A percentile compares a stretch with the other conserved stretches of the same genome.
Conservation (phyloP, 2,888 invertebrate species). For the Exocentrus adspersus region DNA sequence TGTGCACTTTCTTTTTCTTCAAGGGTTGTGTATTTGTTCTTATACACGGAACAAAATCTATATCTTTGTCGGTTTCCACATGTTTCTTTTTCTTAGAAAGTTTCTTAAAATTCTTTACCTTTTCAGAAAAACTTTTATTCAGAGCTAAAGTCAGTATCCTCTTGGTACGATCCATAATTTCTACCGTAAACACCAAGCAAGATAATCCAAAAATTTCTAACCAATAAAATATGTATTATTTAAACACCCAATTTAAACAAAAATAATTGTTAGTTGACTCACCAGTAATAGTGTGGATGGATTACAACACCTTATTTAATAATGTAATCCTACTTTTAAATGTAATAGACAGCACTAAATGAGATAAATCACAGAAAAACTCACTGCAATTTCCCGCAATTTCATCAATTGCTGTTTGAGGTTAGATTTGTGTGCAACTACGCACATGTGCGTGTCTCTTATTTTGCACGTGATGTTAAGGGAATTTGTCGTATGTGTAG, state of each 20-base stretch:
- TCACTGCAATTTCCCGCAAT: no score
- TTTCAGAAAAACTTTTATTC: neutral
- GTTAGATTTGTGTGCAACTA: neutral
- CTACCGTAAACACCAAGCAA: no score
- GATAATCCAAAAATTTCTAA: no score
- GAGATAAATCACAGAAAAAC: neutral
- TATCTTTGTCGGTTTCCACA: neutral
- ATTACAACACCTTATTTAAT: no score
- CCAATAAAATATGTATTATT: neutral
- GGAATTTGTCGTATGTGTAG: neutral
- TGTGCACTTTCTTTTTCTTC: neutral
- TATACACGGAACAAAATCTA: neutral
- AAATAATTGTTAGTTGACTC: no score
- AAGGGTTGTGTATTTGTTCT: neutral
- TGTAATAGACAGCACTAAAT: neutral
- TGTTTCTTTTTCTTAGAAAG: neutral
- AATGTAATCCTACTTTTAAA: no score
- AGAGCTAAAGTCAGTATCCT: no score
- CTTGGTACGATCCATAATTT: no score
- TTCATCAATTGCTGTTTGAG: neutral
- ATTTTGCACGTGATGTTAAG: neutral
- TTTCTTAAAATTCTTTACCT: neutral
- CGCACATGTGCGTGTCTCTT: neutral
- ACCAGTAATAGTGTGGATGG: neutral
- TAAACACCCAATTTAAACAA: neutral